Percentiles rank a stretch among this genome's conserved stretches.
Evolutionary conservation across 2,113 vertebrate genomes (phyloP).

Genomic region (Malurus elegans): DNA sequence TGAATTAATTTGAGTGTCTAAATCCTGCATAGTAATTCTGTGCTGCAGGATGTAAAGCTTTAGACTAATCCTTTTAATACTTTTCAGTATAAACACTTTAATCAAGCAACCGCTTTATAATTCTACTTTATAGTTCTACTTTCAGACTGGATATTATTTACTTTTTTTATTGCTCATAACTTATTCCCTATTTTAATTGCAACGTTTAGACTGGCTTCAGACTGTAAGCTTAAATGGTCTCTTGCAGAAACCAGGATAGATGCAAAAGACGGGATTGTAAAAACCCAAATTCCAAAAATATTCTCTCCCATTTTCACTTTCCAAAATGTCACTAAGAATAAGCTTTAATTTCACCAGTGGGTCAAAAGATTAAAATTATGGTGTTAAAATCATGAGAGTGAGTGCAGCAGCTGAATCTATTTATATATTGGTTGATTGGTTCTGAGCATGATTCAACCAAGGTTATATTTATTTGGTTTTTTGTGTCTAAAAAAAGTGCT

Average conservation of each 20-base stretch:
- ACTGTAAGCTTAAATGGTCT: conserved; percentile 31
- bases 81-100: conserved; percentile 73
- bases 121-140: conserved; percentile 72
- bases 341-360: conserved; percentile 12
- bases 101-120: conserved; percentile 74
- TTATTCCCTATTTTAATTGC: conserved; percentile 63
- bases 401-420: background rate
- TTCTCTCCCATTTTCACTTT: background rate
- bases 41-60: conserved; percentile 70
- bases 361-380: conserved; percentile 24
- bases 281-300: background rate
- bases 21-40: conserved; percentile 70
- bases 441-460: background rate
- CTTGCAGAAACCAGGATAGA: background rate
- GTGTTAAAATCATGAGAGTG: background rate
- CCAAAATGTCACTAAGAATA: background rate
- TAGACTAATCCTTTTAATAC: conserved; percentile 73
- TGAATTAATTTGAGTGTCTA: conserved; percentile 76
- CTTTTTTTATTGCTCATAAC: conserved; percentile 66
- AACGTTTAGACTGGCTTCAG: conserved; percentile 51
- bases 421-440: background rate
- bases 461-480: conserved; percentile 2
- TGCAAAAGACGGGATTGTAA: conserved; percentile 22
- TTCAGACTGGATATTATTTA: conserved; percentile 70
- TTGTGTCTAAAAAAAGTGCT: background rate